A percentile compares a stretch with the other conserved stretches of the same genome.
These are phyloP conservation scores for Rambutsinella grinnellia DNA, from an alignment of 2,888 invertebrate genomes.

Conservation along the genomic window DNA sequence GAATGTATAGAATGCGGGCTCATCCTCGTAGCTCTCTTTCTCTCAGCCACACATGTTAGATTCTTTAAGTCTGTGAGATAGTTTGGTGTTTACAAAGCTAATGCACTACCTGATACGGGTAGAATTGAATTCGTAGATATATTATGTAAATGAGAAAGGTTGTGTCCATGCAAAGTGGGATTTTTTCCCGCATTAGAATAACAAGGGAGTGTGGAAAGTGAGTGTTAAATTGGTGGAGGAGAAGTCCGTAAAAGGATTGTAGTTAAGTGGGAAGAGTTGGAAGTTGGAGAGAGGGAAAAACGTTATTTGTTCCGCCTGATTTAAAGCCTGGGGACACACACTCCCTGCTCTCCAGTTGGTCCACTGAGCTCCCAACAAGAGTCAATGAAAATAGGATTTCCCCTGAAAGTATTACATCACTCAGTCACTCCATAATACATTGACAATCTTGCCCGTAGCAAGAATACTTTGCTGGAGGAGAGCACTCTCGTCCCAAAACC, in stretches of 20 bases:
- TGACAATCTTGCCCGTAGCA: not conserved
- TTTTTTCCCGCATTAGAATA: not conserved
- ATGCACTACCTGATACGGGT: conserved; percentile 23
- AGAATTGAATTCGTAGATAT: not conserved
- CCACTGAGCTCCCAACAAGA: conserved; percentile 35
- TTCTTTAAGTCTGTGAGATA: not conserved
- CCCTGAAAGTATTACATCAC: not conserved
- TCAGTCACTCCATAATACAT: not conserved
- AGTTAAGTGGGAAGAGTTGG: not conserved
- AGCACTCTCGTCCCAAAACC: not conserved
- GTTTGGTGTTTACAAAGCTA: conserved; percentile 47
- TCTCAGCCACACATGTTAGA: no score
- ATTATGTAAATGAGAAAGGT: not conserved
- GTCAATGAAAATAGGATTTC: not conserved
- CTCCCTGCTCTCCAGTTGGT: conserved; percentile 25
- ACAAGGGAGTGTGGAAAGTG: not conserved
- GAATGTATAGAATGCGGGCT: not conserved
- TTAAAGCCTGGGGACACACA: conserved; percentile 30
- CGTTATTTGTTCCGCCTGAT: conserved; percentile 30
- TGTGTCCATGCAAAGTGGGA: not conserved
- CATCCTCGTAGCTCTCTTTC: no score
- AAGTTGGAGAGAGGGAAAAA: not conserved
- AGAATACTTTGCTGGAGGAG: no score
- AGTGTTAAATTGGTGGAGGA: not conserved
- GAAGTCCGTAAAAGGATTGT: not conserved